These are phyloP conservation scores for Loripinus fragilis DNA, from an alignment of 2,888 invertebrate species.

Conservation along the genomic window DNA sequence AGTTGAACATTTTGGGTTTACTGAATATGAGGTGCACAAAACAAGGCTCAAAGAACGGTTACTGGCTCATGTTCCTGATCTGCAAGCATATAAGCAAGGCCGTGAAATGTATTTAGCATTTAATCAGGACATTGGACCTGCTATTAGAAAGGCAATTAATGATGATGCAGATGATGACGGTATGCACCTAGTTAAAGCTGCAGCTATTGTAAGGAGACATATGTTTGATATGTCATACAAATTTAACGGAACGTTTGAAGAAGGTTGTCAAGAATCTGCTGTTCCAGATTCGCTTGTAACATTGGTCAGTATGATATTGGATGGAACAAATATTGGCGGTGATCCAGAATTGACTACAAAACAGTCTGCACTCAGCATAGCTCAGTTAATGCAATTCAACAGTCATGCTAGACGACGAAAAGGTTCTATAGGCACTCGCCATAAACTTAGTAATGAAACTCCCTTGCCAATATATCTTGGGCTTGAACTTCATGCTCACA, in stretches of 20 bases:
- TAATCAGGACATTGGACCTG: neutral
- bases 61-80: neutral
- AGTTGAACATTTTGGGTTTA: neutral
- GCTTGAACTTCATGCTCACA: neutral
- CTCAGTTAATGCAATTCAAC: neutral
- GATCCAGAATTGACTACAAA: neutral
- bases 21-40: neutral
- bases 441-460: neutral
- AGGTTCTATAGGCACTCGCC: neutral
- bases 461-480: conserved; percentile 1
- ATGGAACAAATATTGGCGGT: neutral
- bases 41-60: neutral
- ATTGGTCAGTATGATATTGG: neutral
- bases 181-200: neutral
- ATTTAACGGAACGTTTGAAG: conserved; percentile 1
- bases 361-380: neutral
- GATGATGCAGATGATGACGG: neutral
- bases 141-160: no score
- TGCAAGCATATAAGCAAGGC: neutral
- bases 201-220: neutral
- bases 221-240: neutral
- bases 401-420: neutral
- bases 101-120: neutral
- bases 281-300: neutral
- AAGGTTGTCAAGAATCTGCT: neutral